A percentile compares a stretch with the other conserved stretches of the same genome.
Conservation (phyloP, 2,888 invertebrate genomes). For the Drosophila bunnanda region DNA sequence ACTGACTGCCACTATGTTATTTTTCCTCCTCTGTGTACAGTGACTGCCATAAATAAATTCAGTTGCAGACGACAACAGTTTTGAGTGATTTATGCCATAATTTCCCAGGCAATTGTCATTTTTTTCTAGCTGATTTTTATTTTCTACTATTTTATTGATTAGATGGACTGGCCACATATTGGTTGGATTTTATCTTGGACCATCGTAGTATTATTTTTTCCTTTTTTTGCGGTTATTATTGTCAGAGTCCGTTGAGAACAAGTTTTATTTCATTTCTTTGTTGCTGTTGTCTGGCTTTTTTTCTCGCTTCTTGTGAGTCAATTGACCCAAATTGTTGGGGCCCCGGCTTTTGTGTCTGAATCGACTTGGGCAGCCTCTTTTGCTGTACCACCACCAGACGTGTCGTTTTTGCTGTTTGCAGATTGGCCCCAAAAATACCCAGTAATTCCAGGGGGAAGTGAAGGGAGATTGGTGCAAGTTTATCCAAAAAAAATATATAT, state of each 20-base stretch:
- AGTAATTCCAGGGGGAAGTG: neutral
- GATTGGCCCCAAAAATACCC: constrained; percentile 39
- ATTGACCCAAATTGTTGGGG: constrained; percentile 74
- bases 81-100: constrained; percentile 47
- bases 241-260: constrained; percentile 73
- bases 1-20: neutral
- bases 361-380: constrained; percentile 49
- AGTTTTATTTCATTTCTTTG: constrained; percentile 50
- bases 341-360: constrained; percentile 65
- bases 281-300: constrained; percentile 28
- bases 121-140: constrained; percentile 11
- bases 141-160: constrained; percentile 39
- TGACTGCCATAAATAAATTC: constrained; percentile 37
- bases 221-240: constrained; percentile 69
- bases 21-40: neutral
- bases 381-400: constrained; percentile 41
- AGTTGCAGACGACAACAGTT: constrained; percentile 26
- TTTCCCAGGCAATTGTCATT: constrained; percentile 22
- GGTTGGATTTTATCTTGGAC: constrained; percentile 35
- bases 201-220: constrained; percentile 17
- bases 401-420: constrained; percentile 51
- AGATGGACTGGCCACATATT: constrained; percentile 37
- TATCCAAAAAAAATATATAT: neutral
- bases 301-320: constrained; percentile 68
- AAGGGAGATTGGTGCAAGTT: neutral